Evolutionary conservation across 2,797 vertebrate genomes (phyloP).

Genomic region (Tolypeutes matacus): DNA sequence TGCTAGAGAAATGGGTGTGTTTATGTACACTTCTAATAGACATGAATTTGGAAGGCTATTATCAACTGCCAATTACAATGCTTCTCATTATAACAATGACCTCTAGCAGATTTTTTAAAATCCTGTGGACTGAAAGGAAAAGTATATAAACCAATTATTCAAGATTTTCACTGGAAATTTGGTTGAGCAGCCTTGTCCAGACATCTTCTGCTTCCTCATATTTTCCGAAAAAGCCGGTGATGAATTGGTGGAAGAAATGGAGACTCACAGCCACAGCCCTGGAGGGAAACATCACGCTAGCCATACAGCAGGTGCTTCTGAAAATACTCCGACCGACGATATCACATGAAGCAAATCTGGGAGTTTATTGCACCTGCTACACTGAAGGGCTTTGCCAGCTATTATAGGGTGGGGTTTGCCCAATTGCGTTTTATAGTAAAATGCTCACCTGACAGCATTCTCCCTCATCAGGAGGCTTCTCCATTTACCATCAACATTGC

Average conservation of each 20-base stretch:
- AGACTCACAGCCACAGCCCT: too few relatives aligned
- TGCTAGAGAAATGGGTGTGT: conserved; percentile 96
- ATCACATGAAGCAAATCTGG: conserved; percentile 98
- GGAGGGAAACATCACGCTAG: conserved; percentile 79
- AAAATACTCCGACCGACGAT: conserved; percentile 98
- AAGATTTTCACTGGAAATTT: too few relatives aligned
- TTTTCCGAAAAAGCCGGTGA: too few relatives aligned
- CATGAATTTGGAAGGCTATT: conserved; percentile 98
- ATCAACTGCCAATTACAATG: conserved; percentile 98
- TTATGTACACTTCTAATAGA: conserved; percentile 98
- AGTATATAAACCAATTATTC: too few relatives aligned
- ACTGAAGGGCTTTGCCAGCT: conserved; percentile 97
- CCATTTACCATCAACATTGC: conserved; percentile 99
- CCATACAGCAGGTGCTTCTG: conserved; percentile 96
- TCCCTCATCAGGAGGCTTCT: conserved; percentile 98
- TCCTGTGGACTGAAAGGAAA: conserved; percentile 89
- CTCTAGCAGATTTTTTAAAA: conserved; percentile 99
- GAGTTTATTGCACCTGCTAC: conserved; percentile 98
- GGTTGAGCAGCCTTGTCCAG: too few relatives aligned
- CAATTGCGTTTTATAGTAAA: conserved; percentile 98
- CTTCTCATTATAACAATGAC: conserved; percentile 96
- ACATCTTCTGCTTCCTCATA: too few relatives aligned
- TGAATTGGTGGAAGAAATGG: too few relatives aligned
- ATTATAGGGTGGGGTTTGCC: conserved; percentile 97
- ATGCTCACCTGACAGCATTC: conserved; percentile 95